A percentile compares a stretch with the other conserved stretches of the same genome.
phyloP scores from a whole-genome alignment of 35 echinoderm and acorn worm species.

The Patiria miniata region DNA sequence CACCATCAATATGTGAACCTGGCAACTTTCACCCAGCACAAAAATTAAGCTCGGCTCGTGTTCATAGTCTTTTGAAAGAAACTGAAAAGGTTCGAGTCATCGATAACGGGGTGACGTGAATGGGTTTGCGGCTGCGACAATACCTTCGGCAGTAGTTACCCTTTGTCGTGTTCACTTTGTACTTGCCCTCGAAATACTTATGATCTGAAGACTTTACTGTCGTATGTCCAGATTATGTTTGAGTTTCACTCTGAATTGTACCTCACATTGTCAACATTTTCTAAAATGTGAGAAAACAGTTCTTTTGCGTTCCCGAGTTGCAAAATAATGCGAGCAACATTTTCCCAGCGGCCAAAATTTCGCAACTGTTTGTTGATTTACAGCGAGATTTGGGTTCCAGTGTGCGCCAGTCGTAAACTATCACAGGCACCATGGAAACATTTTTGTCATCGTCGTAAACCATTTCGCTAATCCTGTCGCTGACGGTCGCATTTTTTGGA shows the following conservation, averaged over 20 bases:
- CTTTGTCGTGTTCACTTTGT: no score
- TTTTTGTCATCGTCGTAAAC: constrained; percentile 10
- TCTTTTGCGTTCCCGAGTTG: no score
- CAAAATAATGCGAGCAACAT: no score
- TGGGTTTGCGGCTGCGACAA: neutral
- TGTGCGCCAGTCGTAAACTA: neutral
- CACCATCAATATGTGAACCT: no score
- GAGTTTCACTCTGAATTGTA: no score
- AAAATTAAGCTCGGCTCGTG: constrained; percentile 5
- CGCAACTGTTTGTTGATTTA: neutral
- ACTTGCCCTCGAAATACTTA: no score
- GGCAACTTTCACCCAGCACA: neutral
- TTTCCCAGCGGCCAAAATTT: no score
- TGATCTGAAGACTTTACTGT: no score
- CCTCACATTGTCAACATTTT: no score
- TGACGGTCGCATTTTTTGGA: neutral
- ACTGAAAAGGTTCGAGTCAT: neutral
- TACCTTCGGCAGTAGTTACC: no score
- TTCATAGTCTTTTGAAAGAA: neutral
- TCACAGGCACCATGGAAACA: neutral
- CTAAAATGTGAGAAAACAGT: no score
- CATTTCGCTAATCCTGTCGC: neutral
- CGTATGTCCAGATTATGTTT: no score
- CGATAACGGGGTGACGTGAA: neutral
- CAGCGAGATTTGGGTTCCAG: neutral